phyloP scores from a whole-genome alignment of 1,140 invertebrate genomes.

The Heliconius eleuchia region DNA sequence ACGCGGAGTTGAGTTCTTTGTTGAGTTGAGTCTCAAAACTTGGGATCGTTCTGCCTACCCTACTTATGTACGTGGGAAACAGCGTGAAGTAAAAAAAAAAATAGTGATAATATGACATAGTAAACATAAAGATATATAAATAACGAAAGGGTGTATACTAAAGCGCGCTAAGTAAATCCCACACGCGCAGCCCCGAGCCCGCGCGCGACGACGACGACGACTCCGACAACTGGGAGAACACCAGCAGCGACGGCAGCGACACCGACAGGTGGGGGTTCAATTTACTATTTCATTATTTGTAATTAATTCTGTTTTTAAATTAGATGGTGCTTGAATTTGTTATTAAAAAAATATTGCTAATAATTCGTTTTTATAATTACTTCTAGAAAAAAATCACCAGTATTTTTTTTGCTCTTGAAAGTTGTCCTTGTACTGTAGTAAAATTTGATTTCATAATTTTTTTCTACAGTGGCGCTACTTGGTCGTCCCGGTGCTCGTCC shows the following conservation, averaged over 20 bases:
- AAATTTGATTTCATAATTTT: neutral
- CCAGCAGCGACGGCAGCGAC: slow-evolving; percentile 77
- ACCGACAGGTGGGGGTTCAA: slow-evolving; percentile 66
- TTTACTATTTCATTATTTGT: neutral
- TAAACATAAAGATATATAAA: slow-evolving; percentile 26
- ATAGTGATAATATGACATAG: neutral
- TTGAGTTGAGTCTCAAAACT: no score
- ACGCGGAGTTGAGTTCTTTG: no score
- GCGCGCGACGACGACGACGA: slow-evolving; percentile 72
- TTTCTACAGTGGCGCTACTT: slow-evolving; percentile 67
- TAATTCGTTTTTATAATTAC: no score
- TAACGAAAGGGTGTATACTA: slow-evolving; percentile 23
- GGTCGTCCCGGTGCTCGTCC: slow-evolving; percentile 77
- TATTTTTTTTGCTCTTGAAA: no score
- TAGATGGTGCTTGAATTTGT: no score
- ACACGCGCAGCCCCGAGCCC: slow-evolving; percentile 64
- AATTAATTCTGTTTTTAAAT: neutral
- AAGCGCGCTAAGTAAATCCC: slow-evolving; percentile 31
- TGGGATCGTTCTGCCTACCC: no score
- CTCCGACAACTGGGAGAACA: slow-evolving; percentile 80
- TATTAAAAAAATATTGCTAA: no score
- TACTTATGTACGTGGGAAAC: no score
- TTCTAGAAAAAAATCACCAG: no score
- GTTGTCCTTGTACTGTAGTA: no score
- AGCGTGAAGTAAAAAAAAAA: neutral